Evolutionary conservation across 2,113 vertebrate species (phyloP).

Genomic region (Gnathochromis pfefferi): DNA sequence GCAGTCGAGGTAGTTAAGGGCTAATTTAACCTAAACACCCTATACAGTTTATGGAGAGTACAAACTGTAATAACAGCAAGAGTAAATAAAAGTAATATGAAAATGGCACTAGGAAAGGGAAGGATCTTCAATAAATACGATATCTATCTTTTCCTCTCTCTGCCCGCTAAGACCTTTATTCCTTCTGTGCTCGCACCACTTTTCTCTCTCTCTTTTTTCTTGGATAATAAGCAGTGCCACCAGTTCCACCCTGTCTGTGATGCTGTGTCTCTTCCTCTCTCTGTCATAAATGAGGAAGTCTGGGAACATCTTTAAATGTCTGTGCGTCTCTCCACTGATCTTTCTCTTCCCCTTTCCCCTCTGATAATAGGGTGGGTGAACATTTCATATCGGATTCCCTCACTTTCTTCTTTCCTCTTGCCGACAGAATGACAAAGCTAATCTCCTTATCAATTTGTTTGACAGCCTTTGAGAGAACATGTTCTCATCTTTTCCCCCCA

Average conservation of each 20-base stretch:
- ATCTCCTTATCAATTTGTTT: conserved; percentile 47
- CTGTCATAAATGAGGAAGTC: not conserved
- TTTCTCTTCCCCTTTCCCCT: conserved; percentile 2
- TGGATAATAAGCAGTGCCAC: conserved; percentile 17
- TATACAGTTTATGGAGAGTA: not conserved
- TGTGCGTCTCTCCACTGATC: not conserved
- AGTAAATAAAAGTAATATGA: not conserved
- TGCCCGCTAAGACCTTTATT: not conserved
- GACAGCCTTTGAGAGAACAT: conserved; percentile 33
- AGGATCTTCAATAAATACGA: not conserved
- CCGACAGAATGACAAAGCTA: conserved; percentile 45
- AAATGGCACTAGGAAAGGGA: not conserved
- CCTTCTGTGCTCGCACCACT: not conserved
- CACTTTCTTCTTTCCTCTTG: conserved; percentile 22
- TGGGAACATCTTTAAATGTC: conserved; percentile 15
- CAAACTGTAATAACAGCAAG: not conserved
- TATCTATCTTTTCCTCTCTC: not conserved
- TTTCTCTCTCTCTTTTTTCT: not conserved
- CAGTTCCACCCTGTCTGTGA: not conserved
- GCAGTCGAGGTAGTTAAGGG: not conserved
- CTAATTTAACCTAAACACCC: not conserved
- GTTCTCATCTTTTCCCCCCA: not conserved
- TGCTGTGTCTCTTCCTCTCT: not conserved
- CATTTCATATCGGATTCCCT: conserved; percentile 39
- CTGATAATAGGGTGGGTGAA: conserved; percentile 28